Evolutionary conservation across 2,888 invertebrate genomes (phyloP), one percentile per base, ranked within the genome.

Genomic region (Scaptomyza reducta): DNA sequence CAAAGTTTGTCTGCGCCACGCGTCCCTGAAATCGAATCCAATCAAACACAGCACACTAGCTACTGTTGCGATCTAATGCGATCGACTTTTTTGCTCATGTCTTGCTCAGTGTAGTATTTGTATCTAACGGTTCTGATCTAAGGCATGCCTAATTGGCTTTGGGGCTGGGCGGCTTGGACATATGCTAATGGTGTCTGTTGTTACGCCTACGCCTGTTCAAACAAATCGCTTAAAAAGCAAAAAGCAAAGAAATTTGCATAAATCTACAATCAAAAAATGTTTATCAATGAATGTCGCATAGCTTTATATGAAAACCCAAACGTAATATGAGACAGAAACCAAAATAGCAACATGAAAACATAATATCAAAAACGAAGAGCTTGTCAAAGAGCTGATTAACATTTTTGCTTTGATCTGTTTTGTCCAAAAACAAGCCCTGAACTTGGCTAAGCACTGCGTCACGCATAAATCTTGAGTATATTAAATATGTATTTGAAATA

Each of bases 131-230:
- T 72, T 72, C 66, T 71, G 86, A 80, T 80, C 83, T 70, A 72
- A 84, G 66, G 85, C 85, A 61, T 81, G 82, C 70, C 82, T 87
- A 87, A 87, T 82, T 87, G 82, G 85, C 74, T 71, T 65, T 38
- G 62, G 55, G 53, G 51, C 53, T 65, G 61, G 49, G 33, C 55
- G 51, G 42, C 22, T 49, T 33, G 18, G 31, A 53, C 72, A 68
- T 35, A 82, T 82, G 78, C 85, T 77, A 82, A 82, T 87, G 68
- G 75, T 84, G 81, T 75, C 87, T 75, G 57, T 87, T 82, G 75
- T 81, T 87, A 84, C 85, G 85, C 82, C 82, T 73, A 85, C 82
- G 51, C 81, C 38, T n/a, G 35, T 27, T 50, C 4, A 55, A 57
- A 61, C 62, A 45, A 44, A 56, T 66, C 46, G 47, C 62, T 42